Base-by-base conservation (phyloP, 2,113 vertebrate genomes). In the Rhinoptilus africanus region DNA sequence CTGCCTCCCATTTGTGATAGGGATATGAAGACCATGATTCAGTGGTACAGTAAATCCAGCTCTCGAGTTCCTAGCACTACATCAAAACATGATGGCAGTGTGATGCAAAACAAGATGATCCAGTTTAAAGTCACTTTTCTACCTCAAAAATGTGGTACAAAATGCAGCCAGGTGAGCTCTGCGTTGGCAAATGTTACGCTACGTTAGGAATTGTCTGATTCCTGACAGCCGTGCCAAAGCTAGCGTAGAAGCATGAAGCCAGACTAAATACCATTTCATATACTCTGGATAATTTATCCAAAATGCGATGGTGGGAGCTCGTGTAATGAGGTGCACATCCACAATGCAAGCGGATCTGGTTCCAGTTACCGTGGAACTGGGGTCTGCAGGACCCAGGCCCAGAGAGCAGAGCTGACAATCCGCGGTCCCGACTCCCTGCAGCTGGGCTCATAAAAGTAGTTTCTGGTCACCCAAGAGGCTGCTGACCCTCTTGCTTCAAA, bases 121-220 rank as follows among this genome's bases (percentile, higher is more conserved):
- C 23, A 0, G 0, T 27, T 21, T 43, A 15, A 76, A 94, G 45
- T n/a, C 5, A 30, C 41, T 88, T 94, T 64, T 51, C 43, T 67
- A 2, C 69, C 35, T 35, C 48, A 79, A 20, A 82, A 92, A 27
- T 12, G 3, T 56, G 56, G 28, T 37, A 23, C 67, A 93, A 57
- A 51, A 27, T 14, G 24, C 23, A 19, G 3, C 67, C 14, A 10
- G 13, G 32, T 37, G 19, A 92, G 12, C 5, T 84, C 16, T 6
- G 12, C 0, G 0, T 13, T 56, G 71, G 28, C 43, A 79, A 64
- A 27, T 5, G 27, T 68, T 41, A 11, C 0, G 0, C 20, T 56
- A 9, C 23, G 5, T 45, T 32, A 37, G 81, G 41, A 63, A n/a
- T 47, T 69, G 47, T 47, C 37, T 59, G 37, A 48, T 19, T 43